phyloP scores from a whole-genome alignment of 2,797 vertebrate species.

The Coregonus ussuriensis region DNA sequence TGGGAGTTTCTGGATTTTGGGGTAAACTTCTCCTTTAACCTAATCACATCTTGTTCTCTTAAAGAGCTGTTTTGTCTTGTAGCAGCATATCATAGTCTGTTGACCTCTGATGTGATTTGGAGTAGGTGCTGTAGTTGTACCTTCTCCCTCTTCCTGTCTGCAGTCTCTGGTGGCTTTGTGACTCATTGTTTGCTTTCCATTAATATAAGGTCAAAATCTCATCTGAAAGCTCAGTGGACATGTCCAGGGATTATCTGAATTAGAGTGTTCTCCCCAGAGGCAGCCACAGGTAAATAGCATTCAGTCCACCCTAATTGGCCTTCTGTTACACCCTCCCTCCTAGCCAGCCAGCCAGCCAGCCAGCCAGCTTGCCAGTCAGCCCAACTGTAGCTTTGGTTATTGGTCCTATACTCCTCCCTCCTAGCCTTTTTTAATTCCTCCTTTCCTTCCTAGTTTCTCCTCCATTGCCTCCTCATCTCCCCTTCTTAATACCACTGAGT shows the following conservation, averaged over 20 bases:
- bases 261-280: conserved; percentile 48
- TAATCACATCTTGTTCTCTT: neutral
- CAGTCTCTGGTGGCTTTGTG: conserved; percentile 44
- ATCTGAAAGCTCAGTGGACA: conserved; percentile 58
- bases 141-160: conserved; percentile 8
- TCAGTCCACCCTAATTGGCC: conserved; percentile 57
- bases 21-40: neutral
- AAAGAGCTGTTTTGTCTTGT: neutral
- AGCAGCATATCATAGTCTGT: no score
- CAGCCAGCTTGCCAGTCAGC: no score
- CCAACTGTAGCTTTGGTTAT: no score
- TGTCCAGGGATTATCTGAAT: conserved; percentile 63
- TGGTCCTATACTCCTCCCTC: neutral
- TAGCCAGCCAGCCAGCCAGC: no score
- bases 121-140: neutral
- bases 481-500: no score
- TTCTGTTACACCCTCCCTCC: conserved; percentile 23
- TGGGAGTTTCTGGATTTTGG: neutral
- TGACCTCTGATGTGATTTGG: neutral
- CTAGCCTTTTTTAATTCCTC: conserved; percentile 6
- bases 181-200: conserved; percentile 61
- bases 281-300: conserved; percentile 35
- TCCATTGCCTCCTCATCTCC: no score
- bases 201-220: conserved; percentile 53
- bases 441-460: neutral